These are phyloP conservation scores for Hydropsyche tenuis DNA, from an alignment of 1,140 invertebrate species.

Conservation along the genomic window DNA sequence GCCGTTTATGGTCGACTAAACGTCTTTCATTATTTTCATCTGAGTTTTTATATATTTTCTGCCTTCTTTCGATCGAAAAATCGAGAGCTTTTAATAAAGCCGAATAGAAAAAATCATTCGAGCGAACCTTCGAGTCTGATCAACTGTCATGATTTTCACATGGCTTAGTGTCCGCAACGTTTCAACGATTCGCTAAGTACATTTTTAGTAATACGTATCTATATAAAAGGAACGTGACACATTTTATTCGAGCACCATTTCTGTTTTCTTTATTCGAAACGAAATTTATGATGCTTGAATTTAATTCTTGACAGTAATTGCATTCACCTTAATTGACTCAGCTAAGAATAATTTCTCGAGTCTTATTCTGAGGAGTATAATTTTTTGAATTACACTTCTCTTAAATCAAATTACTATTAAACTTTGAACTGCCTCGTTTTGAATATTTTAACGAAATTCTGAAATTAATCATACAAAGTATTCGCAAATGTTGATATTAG, in stretches of 20 bases:
- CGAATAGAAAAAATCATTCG: conserved; percentile 3
- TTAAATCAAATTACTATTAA: background rate
- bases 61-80: background rate
- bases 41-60: too few species aligned
- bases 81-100: background rate
- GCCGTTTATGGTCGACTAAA: background rate
- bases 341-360: too few species aligned
- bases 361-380: too few species aligned
- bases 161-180: conserved; percentile 11
- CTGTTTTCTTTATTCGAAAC: too few species aligned
- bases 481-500: conserved; percentile 22
- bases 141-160: conserved; percentile 3
- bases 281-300: too few species aligned
- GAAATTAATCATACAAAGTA: conserved; percentile 28
- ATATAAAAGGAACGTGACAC: too few species aligned
- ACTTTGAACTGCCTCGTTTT: background rate
- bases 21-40: too few species aligned
- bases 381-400: background rate
- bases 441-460: conserved; percentile 15
- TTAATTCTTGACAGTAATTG: too few species aligned
- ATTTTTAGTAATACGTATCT: too few species aligned
- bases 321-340: too few species aligned
- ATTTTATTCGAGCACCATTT: too few species aligned
- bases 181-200: background rate
- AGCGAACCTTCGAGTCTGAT: background rate